A percentile compares a stretch with the other conserved stretches of the same genome.
Conservation (phyloP, 1,140 invertebrate species). For the Pygmarrhopalites habei region DNA sequence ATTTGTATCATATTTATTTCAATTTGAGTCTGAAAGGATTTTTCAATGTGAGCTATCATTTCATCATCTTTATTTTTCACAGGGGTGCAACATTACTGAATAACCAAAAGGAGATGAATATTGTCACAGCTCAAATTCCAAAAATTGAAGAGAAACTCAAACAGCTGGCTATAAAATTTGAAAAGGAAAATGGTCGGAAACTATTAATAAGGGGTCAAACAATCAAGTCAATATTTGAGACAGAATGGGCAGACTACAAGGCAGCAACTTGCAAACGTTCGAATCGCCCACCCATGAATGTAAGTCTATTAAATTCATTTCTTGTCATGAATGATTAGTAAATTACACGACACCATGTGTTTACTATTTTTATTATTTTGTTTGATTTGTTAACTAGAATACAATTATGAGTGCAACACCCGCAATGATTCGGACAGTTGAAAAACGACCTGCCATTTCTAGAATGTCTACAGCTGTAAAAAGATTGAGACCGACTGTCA, state of each 20-base stretch:
- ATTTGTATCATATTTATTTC: background rate
- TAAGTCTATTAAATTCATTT: no score
- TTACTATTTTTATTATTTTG: no score
- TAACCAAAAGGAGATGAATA: conserved; percentile 3
- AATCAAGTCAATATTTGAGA: background rate
- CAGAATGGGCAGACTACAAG: conserved; percentile 1
- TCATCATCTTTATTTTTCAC: background rate
- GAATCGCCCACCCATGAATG: no score
- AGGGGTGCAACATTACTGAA: background rate
- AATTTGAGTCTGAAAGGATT: background rate
- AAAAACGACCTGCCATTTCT: no score
- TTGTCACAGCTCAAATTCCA: background rate
- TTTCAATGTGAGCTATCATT: background rate
- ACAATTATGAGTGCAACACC: no score
- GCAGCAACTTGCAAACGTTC: no score
- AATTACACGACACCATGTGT: no score
- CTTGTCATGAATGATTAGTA: no score
- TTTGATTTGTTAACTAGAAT: no score
- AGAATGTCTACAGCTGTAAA: no score
- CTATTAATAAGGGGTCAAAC: background rate
- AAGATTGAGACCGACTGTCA: no score
- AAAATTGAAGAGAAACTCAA: background rate
- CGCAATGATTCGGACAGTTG: no score
- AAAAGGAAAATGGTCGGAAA: conserved; percentile 5
- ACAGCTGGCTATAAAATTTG: background rate